A percentile compares a stretch with the other conserved stretches of the same genome.
Conservation (phyloP, 2,113 vertebrate genomes). For the Oreochromis aureus region DNA sequence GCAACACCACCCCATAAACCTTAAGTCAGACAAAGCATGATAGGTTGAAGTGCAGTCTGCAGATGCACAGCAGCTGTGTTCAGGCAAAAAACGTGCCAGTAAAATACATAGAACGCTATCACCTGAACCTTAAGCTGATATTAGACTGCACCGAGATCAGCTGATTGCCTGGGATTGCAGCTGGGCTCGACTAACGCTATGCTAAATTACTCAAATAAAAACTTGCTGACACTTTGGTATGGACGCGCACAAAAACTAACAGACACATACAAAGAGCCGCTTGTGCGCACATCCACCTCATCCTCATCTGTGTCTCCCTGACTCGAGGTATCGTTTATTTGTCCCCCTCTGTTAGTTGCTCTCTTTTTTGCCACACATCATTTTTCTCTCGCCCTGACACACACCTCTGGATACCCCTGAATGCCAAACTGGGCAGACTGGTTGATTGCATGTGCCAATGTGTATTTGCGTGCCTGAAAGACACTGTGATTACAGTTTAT, state of each 20-base stretch:
- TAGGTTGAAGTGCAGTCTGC: neutral
- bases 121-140: neutral
- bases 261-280: neutral
- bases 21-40: neutral
- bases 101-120: neutral
- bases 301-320: slow-evolving; percentile 41
- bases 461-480: neutral
- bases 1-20: neutral
- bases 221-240: neutral
- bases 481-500: slow-evolving; percentile 44
- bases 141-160: neutral
- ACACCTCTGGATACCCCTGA: slow-evolving; percentile 30
- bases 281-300: neutral
- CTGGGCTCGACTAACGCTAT: neutral
- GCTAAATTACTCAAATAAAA: neutral
- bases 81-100: neutral
- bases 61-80: neutral
- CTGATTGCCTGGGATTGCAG: neutral
- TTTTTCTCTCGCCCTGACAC: slow-evolving; percentile 22
- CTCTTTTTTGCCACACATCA: neutral
- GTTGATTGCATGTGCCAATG: slow-evolving; percentile 26
- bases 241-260: neutral
- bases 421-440: slow-evolving; percentile 21
- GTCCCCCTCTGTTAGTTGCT: neutral
- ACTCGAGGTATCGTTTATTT: slow-evolving; percentile 24